Conservation (phyloP, 1,140 invertebrate species). For the Euglossa dilemma region DNA sequence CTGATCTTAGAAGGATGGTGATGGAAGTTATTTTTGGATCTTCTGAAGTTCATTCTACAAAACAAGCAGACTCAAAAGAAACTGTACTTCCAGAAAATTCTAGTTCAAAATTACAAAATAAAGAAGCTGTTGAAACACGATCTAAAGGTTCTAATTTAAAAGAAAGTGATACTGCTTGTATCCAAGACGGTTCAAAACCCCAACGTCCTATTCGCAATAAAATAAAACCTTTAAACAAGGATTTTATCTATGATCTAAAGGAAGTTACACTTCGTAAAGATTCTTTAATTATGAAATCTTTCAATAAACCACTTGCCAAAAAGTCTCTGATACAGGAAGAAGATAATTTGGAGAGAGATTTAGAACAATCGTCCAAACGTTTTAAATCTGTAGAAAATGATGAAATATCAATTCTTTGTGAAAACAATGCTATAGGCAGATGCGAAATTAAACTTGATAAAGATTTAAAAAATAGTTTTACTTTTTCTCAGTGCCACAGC, state of each 20-base stretch:
- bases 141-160: slow-evolving; percentile 3
- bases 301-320: slow-evolving; percentile 1
- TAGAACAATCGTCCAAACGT: slow-evolving; percentile 22
- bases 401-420: slow-evolving; percentile 6
- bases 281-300: slow-evolving; percentile 14
- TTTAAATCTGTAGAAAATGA: slow-evolving; percentile 19
- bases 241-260: slow-evolving; percentile 87
- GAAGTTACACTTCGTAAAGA: slow-evolving; percentile 46
- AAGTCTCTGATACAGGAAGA: slow-evolving; percentile 3
- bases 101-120: background rate
- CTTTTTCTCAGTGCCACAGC: slow-evolving; percentile 22
- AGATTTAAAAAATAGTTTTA: slow-evolving; percentile 1
- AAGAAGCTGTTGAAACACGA: background rate
- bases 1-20: slow-evolving; percentile 69
- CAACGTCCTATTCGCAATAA: slow-evolving; percentile 85
- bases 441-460: background rate
- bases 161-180: background rate
- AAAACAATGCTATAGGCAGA: background rate
- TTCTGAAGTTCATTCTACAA: slow-evolving; percentile 12
- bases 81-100: background rate
- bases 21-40: slow-evolving; percentile 76
- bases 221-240: slow-evolving; percentile 85
- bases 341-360: slow-evolving; percentile 13
- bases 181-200: background rate
- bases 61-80: slow-evolving; percentile 20